Evolutionary conservation across 2,888 invertebrate genomes (phyloP).

Genomic region (Macropis europaea): DNA sequence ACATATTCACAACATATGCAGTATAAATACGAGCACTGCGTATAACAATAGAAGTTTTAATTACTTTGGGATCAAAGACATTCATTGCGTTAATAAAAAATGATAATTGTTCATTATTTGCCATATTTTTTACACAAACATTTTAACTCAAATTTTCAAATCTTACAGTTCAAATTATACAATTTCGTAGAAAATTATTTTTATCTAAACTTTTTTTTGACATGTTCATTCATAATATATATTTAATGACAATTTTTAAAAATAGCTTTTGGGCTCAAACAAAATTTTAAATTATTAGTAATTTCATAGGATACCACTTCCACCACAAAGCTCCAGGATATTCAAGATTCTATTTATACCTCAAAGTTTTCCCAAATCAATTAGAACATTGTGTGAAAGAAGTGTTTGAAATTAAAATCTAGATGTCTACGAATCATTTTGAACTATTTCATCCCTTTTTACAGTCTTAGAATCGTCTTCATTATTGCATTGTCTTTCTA

Average conservation of each 20-base stretch:
- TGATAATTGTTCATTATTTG: too few relatives aligned
- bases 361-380: too few relatives aligned
- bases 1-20: background rate
- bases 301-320: background rate
- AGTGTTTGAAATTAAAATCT: background rate
- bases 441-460: constrained; percentile 6
- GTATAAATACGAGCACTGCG: constrained; percentile 10
- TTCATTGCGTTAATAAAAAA: too few relatives aligned
- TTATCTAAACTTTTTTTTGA: background rate
- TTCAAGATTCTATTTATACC: background rate
- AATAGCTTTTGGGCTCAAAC: background rate
- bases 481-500: too few relatives aligned
- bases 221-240: background rate
- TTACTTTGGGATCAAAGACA: background rate
- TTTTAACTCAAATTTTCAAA: background rate
- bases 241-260: background rate
- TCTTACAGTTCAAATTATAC: background rate
- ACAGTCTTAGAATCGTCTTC: background rate
- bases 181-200: background rate
- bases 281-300: background rate
- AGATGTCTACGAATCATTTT: background rate
- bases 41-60: background rate
- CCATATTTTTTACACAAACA: background rate
- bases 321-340: background rate
- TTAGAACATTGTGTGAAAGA: background rate